Conservation (phyloP, 2,797 vertebrate species). For the Adelosebastes latens region DNA sequence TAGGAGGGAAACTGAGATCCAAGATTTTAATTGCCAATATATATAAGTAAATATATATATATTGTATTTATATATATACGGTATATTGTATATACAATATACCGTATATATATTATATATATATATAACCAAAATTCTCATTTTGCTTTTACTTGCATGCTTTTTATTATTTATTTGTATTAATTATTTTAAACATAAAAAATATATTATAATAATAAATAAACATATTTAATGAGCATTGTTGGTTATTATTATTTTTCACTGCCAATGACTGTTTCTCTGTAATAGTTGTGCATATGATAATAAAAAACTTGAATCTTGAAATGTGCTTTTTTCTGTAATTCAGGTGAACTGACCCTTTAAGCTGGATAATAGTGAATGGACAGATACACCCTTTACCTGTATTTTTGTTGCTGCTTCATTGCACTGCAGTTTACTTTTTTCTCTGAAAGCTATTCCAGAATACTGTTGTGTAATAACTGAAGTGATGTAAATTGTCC, state of each 20-base stretch:
- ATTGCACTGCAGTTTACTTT: not conserved
- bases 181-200: too few species aligned
- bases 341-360: not conserved
- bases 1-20: too few species aligned
- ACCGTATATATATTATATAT: too few species aligned
- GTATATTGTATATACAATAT: too few species aligned
- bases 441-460: not conserved
- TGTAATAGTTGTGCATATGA: not conserved
- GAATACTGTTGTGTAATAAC: not conserved
- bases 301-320: too few species aligned
- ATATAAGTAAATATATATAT: too few species aligned
- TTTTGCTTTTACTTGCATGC: too few species aligned
- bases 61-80: too few species aligned
- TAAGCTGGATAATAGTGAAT: not conserved
- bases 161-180: too few species aligned
- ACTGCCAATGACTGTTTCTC: not conserved
- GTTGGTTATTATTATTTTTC: not conserved
- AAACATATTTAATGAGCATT: not conserved
- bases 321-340: not conserved
- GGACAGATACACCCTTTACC: not conserved
- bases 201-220: too few species aligned
- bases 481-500: not conserved
- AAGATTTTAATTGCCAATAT: too few species aligned
- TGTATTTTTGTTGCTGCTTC: not conserved
- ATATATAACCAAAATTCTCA: too few species aligned